Base-by-base conservation (phyloP, 1,140 invertebrate genomes). In the Bombus fervidus region DNA sequence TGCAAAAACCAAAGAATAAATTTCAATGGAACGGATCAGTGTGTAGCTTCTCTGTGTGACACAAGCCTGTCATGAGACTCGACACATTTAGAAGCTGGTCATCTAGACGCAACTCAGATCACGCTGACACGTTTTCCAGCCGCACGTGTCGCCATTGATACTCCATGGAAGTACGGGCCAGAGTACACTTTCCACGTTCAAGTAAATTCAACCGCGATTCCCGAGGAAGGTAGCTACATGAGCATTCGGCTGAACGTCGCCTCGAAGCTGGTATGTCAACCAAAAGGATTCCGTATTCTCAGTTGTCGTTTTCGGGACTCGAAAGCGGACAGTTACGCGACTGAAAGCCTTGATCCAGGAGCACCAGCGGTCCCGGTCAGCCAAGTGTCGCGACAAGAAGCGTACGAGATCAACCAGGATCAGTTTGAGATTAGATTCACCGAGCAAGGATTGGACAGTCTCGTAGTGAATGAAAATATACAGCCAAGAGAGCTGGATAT, bases 371-470 rank as follows among this genome's bases (percentile, higher is more conserved):
- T 47, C 3, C 85, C 47, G 3, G 28, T 37, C 47, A 76, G 62
- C 69, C 41, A 43, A 13, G 34, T 68, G 69, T 69, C 41, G 18
- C 62, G 87, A 3, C 87, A 86, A 25, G 73, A 88, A 28, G 85
- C 85, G 0, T 90, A 86, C 43, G 82, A 87, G 68, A 76, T 91
- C 25, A 83, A 88, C 6, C 71, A 87, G 9, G 81, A 89, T 8
- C 86, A 79, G 15, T 92, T 92, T 62, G 91, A 91, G 81, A 89
- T 92, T 34, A 90, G 89, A 47, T 92, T 92, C 84, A 87, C 80
- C 37, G 69, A 88, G 28, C 79, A 78, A 2, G 89, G 89, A 0
- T 15, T 90, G 25, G 80, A 84, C 0, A 68, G 76, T 34, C 68
- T 90, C 8, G 22, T 90, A 10, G 89, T 90, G 31, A 87, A 85